Evolutionary conservation across 2,113 vertebrate genomes (phyloP).

Genomic region (Pelvicachromis taeniatus): DNA sequence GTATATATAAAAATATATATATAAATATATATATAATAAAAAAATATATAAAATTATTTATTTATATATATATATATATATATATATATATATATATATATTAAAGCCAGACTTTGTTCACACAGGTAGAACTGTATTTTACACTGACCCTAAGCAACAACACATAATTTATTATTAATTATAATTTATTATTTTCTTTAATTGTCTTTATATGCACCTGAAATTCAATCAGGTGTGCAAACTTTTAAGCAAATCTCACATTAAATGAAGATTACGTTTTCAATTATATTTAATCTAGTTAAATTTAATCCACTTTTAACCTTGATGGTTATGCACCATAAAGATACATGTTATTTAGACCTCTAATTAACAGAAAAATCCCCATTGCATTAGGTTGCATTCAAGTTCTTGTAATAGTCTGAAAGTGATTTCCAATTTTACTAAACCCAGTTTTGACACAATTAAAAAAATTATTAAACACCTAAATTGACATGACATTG

Average conservation of each 20-base stretch:
- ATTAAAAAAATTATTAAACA: no score
- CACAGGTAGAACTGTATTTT: no score
- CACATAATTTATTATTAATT: no score
- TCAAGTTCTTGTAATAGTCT: neutral
- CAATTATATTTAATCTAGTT: neutral
- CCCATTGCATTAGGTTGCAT: neutral
- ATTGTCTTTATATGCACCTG: neutral
- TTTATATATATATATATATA: no score
- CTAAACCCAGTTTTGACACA: neutral
- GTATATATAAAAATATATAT: no score
- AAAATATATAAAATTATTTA: no score
- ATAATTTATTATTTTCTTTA: neutral
- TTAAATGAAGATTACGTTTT: neutral
- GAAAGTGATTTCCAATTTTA: neutral
- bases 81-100: no score
- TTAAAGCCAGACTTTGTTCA: no score
- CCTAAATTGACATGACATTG: no score
- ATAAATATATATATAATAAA: no score
- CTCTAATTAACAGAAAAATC: neutral
- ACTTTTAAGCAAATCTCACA: neutral
- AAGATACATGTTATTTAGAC: neutral
- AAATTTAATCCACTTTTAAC: neutral
- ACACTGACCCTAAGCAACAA: no score
- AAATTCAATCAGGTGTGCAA: neutral
- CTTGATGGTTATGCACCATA: neutral